These are phyloP conservation scores for Datnioides undecimradiatus DNA, from an alignment of 2,113 vertebrate genomes.

Conservation along the genomic window DNA sequence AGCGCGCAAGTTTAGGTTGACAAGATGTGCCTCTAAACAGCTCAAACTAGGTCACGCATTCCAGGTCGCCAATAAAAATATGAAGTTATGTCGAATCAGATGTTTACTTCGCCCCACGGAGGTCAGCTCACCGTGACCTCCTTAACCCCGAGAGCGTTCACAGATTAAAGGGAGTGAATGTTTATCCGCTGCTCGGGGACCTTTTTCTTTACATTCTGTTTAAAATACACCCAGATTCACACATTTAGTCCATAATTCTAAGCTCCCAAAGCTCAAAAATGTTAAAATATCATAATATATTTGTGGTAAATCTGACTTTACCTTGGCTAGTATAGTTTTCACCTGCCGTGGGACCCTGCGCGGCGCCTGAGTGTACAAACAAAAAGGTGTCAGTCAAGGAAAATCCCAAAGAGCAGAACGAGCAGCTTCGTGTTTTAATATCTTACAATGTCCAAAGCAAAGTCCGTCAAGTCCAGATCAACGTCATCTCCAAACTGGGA, in stretches of 20 bases:
- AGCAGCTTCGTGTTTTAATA: background rate
- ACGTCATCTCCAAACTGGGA: constrained; percentile 44
- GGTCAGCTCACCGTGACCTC: background rate
- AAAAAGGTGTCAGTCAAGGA: background rate
- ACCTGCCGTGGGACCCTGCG: constrained; percentile 81
- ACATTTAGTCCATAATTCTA: background rate
- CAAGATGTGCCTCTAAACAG: constrained; percentile 14
- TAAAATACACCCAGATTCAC: no score
- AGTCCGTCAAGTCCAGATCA: constrained; percentile 58
- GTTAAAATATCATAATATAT: background rate
- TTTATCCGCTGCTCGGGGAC: no score
- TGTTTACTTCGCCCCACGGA: background rate
- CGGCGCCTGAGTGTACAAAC: constrained; percentile 69
- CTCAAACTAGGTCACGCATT: constrained; percentile 37
- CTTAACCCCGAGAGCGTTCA: background rate
- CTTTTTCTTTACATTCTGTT: no score
- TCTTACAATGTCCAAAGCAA: constrained; percentile 76
- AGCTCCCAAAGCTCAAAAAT: background rate
- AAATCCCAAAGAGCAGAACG: background rate
- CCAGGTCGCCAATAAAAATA: background rate
- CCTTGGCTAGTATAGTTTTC: constrained; percentile 75
- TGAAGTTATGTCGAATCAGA: background rate
- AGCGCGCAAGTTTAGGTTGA: constrained; percentile 12
- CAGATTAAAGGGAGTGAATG: background rate
- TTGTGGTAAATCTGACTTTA: constrained; percentile 28